A percentile compares a stretch with the other conserved stretches of the same genome.
These are phyloP conservation scores for Andrena hattorfiana DNA, from an alignment of 2,888 invertebrate species.

Conservation along the genomic window DNA sequence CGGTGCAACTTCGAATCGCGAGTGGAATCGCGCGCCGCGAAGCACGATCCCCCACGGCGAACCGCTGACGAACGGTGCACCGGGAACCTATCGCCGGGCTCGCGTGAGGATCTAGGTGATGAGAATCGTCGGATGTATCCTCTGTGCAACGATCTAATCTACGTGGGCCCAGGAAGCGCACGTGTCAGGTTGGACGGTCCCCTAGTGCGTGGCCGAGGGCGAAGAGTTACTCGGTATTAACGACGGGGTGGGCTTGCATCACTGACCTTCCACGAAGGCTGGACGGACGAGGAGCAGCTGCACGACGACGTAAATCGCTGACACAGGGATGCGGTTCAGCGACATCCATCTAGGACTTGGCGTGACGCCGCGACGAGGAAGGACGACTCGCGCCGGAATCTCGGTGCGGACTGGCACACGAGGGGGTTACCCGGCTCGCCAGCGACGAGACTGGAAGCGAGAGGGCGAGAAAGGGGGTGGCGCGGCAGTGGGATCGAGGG, in stretches of 20 bases:
- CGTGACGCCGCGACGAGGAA: constrained; percentile 78
- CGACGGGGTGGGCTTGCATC: constrained; percentile 42
- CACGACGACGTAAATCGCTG: constrained; percentile 77
- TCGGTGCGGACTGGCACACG: constrained; percentile 82
- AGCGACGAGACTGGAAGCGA: constrained; percentile 61
- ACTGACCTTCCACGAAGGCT: constrained; percentile 81
- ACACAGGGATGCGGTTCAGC: constrained; percentile 80
- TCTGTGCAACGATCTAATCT: no score
- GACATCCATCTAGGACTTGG: constrained; percentile 84
- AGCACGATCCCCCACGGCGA: no score
- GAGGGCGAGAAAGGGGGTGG: constrained; percentile 45
- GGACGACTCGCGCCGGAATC: constrained; percentile 82
- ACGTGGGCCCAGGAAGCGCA: neutral
- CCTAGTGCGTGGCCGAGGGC: no score
- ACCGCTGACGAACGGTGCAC: no score
- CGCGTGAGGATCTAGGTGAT: no score
- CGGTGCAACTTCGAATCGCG: no score
- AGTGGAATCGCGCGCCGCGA: no score
- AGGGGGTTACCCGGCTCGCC: constrained; percentile 66
- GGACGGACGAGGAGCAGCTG: constrained; percentile 71
- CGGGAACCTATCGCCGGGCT: no score
- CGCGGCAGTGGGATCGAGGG: constrained; percentile 20
- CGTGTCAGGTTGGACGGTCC: constrained; percentile 19
- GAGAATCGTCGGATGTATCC: no score
- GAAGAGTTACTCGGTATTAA: neutral